Percentiles rank a stretch among this genome's conserved stretches.
These are phyloP conservation scores for Mugil cephalus DNA, from an alignment of 2,113 vertebrate species.

Conservation along the genomic window DNA sequence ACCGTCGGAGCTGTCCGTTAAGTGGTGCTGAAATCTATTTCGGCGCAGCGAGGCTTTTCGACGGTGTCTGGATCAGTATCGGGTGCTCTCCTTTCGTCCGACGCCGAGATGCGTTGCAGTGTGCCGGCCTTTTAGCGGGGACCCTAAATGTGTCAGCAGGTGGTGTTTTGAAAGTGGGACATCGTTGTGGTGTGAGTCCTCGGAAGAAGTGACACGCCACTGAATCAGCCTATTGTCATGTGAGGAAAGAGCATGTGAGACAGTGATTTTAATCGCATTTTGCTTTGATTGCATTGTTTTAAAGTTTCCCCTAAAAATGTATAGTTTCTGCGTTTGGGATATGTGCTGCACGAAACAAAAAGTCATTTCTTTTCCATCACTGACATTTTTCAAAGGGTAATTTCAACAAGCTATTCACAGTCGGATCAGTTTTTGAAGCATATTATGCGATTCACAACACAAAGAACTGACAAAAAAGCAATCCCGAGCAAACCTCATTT, in stretches of 20 bases:
- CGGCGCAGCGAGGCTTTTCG: slow-evolving; percentile 40
- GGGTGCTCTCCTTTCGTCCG: slow-evolving; percentile 34
- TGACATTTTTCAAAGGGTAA: background rate
- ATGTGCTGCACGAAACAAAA: no score
- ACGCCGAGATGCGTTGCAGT: slow-evolving; percentile 40
- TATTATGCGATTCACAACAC: slow-evolving; percentile 12
- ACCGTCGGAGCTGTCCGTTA: slow-evolving; percentile 65
- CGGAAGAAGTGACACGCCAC: slow-evolving; percentile 18
- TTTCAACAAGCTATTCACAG: slow-evolving; percentile 17
- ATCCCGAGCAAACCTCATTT: slow-evolving; percentile 12
- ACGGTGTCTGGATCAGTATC: slow-evolving; percentile 36
- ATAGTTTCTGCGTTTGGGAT: background rate
- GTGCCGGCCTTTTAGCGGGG: slow-evolving; percentile 17
- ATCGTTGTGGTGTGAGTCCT: slow-evolving; percentile 16
- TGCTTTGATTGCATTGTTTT: slow-evolving; percentile 6
- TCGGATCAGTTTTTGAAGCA: slow-evolving; percentile 14
- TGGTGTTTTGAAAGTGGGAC: slow-evolving; percentile 17
- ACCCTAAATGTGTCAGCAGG: slow-evolving; percentile 34
- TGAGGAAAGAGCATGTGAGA: slow-evolving; percentile 4
- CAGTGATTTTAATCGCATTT: background rate
- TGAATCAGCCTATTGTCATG: slow-evolving; percentile 21
- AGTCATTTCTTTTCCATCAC: background rate
- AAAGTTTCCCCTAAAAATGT: background rate
- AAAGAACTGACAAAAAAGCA: slow-evolving; percentile 19
- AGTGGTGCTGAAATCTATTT: slow-evolving; percentile 68